phyloP scores from a whole-genome alignment of 2,797 vertebrate species.

The Loris lydekkerianus region DNA sequence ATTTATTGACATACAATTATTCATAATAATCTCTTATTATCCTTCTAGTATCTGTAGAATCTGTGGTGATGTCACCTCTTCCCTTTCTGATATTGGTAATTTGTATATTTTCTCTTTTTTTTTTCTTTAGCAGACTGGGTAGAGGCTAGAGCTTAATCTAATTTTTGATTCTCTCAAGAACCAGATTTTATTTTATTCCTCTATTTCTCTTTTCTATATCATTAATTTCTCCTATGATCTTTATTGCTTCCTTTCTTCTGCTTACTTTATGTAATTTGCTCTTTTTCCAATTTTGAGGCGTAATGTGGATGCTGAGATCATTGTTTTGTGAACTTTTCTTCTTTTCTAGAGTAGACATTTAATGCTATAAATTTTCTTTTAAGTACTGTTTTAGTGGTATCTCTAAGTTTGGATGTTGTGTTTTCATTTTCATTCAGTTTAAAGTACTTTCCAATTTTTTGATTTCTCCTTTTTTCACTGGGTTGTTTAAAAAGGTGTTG shows the following conservation, averaged over 20 bases:
- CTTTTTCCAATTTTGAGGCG: not conserved
- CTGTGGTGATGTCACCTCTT: not conserved
- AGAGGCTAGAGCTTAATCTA: not conserved
- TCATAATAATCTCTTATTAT: not conserved
- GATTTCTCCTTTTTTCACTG: not conserved
- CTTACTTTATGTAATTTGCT: not conserved
- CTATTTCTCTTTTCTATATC: not conserved
- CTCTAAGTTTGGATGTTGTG: not conserved
- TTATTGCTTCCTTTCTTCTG: not conserved
- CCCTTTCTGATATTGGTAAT: slow-evolving; percentile 1
- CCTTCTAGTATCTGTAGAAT: not conserved
- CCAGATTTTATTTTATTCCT: not conserved
- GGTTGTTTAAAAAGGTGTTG: not conserved
- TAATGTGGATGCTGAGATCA: not conserved
- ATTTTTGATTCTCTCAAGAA: not conserved
- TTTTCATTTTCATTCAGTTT: slow-evolving; percentile 56
- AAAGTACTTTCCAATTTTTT: slow-evolving; percentile 36
- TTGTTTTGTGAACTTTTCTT: not conserved
- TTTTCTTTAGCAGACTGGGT: not conserved
- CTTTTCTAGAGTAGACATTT: not conserved
- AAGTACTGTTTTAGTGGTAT: not conserved
- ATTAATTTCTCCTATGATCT: not conserved
- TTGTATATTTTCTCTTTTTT: not conserved
- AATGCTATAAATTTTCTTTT: not conserved
- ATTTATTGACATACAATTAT: not conserved